These are phyloP conservation scores for Drosophila emarginata DNA, from an alignment of 2,888 invertebrate species.

Conservation along the genomic window DNA sequence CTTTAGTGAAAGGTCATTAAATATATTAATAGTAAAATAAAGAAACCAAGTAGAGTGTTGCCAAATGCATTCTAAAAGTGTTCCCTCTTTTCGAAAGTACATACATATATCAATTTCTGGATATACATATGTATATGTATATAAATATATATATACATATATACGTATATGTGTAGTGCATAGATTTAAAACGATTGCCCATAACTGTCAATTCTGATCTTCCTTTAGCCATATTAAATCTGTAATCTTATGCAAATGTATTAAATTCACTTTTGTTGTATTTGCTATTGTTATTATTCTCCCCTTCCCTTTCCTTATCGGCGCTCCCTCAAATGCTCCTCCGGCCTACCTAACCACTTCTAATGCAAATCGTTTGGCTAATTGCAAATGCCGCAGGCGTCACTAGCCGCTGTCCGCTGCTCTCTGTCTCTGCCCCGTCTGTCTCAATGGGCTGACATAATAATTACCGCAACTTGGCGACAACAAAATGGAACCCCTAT, in stretches of 20 bases:
- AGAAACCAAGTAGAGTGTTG: too few relatives aligned
- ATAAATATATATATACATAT: too few relatives aligned
- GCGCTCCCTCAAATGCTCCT: background rate
- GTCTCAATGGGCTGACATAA: slow-evolving; percentile 9
- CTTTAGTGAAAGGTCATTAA: too few relatives aligned
- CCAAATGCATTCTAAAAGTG: too few relatives aligned
- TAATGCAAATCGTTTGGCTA: slow-evolving; percentile 50
- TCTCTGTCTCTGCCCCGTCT: background rate
- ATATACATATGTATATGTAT: too few relatives aligned
- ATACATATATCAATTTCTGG: too few relatives aligned
- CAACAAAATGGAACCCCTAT: background rate
- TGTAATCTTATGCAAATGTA: slow-evolving; percentile 2
- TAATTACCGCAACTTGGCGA: slow-evolving; percentile 7
- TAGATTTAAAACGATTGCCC: background rate
- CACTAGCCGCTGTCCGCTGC: slow-evolving; percentile 14
- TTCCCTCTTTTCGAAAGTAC: too few relatives aligned
- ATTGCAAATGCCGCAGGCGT: slow-evolving; percentile 73
- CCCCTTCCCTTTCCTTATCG: background rate
- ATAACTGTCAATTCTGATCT: background rate
- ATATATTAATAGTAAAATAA: too few relatives aligned
- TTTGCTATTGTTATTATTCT: background rate
- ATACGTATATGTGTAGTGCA: background rate
- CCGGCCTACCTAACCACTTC: background rate
- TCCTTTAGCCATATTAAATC: background rate
- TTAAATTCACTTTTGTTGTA: slow-evolving; percentile 8